Evolutionary conservation across 64 coral and sea anemone genomes (phyloP).

Genomic region (Stylophora pistillata): DNA sequence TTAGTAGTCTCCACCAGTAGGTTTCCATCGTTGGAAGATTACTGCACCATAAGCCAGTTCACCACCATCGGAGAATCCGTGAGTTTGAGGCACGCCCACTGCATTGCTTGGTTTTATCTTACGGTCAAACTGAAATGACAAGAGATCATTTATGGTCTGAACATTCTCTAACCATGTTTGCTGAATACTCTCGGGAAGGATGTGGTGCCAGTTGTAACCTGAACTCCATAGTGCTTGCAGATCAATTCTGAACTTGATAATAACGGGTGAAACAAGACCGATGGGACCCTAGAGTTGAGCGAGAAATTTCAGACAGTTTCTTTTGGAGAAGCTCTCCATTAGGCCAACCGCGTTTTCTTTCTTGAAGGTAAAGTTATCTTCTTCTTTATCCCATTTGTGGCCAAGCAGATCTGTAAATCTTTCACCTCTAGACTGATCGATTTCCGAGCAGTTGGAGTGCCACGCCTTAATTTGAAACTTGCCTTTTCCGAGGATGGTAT

Average conservation of each 20-base stretch:
- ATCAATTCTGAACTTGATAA: constrained; percentile 49
- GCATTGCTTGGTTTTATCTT: too few relatives aligned
- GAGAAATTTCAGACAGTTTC: neutral
- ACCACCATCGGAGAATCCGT: constrained; percentile 39
- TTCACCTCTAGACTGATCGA: constrained; percentile 7
- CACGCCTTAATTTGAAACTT: constrained; percentile 52
- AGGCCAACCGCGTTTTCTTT: constrained; percentile 17
- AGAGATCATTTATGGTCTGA: neutral
- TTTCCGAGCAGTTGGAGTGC: constrained; percentile 50
- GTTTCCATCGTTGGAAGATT: neutral
- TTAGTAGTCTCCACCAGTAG: neutral
- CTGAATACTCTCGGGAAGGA: constrained; percentile 18
- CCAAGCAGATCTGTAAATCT: constrained; percentile 50
- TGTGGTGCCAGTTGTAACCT: constrained; percentile 26
- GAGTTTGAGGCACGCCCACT: constrained; percentile 7
- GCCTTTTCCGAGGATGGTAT: constrained; percentile 49
- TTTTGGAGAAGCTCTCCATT: neutral
- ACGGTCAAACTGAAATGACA: constrained; percentile 1
- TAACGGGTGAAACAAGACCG: constrained; percentile 21
- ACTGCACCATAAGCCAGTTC: constrained; percentile 19
- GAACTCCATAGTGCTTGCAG: constrained; percentile 32
- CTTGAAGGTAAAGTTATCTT: constrained; percentile 55
- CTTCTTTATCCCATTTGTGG: constrained; percentile 42
- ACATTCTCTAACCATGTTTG: too few relatives aligned
- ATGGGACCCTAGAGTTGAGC: constrained; percentile 33